Evolutionary conservation across 1,140 invertebrate genomes (phyloP).

Genomic region (Potamilus streckersoni): DNA sequence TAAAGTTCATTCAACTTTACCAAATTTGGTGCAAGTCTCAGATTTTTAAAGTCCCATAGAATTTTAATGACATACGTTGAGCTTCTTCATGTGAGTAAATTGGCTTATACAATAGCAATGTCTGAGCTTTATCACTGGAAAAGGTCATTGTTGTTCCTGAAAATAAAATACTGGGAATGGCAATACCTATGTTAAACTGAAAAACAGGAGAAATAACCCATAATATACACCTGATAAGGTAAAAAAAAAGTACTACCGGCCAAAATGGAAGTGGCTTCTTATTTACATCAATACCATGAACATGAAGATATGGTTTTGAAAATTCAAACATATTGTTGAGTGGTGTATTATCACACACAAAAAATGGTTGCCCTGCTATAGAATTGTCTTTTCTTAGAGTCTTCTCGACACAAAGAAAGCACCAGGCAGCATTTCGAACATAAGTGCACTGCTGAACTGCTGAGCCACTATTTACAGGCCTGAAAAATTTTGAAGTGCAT

Average conservation of each 20-base stretch:
- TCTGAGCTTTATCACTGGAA: slow-evolving; percentile 73
- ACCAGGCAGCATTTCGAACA: slow-evolving; percentile 77
- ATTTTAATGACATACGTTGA: slow-evolving; percentile 42
- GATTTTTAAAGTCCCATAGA: neutral
- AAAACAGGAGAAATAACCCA: slow-evolving; percentile 43
- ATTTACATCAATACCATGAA: slow-evolving; percentile 49
- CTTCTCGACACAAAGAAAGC: slow-evolving; percentile 75
- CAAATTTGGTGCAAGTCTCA: no score
- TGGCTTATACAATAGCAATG: slow-evolving; percentile 74
- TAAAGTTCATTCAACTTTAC: no score
- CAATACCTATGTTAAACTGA: slow-evolving; percentile 26
- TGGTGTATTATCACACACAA: slow-evolving; percentile 77
- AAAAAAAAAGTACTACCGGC: slow-evolving; percentile 69
- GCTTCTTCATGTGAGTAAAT: slow-evolving; percentile 70
- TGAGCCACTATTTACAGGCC: slow-evolving; percentile 56
- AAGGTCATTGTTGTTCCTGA: slow-evolving; percentile 73
- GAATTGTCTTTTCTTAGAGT: slow-evolving; percentile 67
- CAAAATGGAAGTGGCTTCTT: slow-evolving; percentile 65
- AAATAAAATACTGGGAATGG: slow-evolving; percentile 57
- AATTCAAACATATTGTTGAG: slow-evolving; percentile 73
- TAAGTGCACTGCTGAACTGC: slow-evolving; percentile 73
- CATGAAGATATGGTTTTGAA: slow-evolving; percentile 70
- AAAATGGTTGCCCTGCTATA: slow-evolving; percentile 71
- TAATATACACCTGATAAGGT: slow-evolving; percentile 67
- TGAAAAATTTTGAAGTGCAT: slow-evolving; percentile 70